Conservation (phyloP, 2,797 vertebrate species). For the Tiaroga cobitis region DNA sequence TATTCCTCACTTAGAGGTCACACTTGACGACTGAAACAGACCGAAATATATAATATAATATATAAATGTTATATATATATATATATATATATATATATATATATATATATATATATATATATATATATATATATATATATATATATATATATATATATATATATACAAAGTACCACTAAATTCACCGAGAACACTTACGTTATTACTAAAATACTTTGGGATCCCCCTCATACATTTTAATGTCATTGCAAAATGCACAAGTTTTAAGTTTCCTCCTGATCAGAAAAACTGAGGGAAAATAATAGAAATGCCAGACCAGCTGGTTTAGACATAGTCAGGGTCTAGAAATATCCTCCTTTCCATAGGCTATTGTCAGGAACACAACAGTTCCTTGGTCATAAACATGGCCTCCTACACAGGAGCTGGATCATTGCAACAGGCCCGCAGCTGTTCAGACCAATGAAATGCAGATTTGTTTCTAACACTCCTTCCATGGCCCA, state of each 20-base stretch:
- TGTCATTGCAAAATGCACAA: neutral
- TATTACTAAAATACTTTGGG: neutral
- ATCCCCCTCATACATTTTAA: constrained; percentile 9
- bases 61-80: too few species aligned
- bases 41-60: too few species aligned
- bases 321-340: constrained; percentile 37
- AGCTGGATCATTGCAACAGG: constrained; percentile 24
- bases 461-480: constrained; percentile 62
- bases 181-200: neutral
- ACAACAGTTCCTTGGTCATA: constrained; percentile 59
- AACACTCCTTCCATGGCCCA: constrained; percentile 69
- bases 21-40: too few species aligned
- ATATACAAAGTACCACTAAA: neutral
- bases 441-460: constrained; percentile 65
- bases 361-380: constrained; percentile 60
- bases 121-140: too few species aligned
- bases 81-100: too few species aligned
- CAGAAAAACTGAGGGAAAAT: neutral
- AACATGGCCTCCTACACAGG: constrained; percentile 56
- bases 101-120: too few species aligned
- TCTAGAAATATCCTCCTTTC: constrained; percentile 53
- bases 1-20: neutral
- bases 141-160: too few species aligned
- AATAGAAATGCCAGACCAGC: constrained; percentile 34
- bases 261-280: neutral